phyloP scores from a whole-genome alignment of 2,113 vertebrate genomes.

The Caranx melampygus region DNA sequence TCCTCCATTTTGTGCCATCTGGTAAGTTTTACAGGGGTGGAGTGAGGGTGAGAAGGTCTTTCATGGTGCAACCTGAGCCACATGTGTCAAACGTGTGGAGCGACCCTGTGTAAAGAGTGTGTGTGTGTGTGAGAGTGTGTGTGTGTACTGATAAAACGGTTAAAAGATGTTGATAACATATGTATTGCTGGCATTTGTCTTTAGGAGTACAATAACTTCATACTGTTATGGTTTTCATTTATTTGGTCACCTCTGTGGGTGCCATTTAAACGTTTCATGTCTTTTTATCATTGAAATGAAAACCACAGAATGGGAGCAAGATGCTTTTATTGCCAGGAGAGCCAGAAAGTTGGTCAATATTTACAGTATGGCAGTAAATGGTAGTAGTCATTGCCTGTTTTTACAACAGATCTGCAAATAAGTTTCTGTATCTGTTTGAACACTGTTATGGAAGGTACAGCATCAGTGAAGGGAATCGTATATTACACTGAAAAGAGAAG shows the following conservation, averaged over 20 bases:
- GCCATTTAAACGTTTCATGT: conserved; percentile 4
- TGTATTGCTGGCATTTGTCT: background rate
- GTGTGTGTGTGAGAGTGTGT: background rate
- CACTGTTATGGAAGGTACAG: background rate
- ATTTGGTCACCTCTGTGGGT: background rate
- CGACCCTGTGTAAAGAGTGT: background rate
- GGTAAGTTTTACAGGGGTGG: conserved; percentile 76
- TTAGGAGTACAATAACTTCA: background rate
- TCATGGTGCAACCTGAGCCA: conserved; percentile 58
- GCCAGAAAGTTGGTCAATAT: conserved; percentile 60
- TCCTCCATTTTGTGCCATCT: conserved; percentile 78
- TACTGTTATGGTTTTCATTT: background rate
- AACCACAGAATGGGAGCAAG: conserved; percentile 15
- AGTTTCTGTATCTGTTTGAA: conserved; percentile 11
- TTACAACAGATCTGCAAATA: conserved; percentile 17
- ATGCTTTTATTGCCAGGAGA: conserved; percentile 38
- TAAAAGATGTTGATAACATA: background rate
- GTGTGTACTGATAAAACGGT: background rate
- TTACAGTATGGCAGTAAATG: conserved; percentile 61
- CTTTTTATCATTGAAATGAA: background rate
- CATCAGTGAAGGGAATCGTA: background rate
- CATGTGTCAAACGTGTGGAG: conserved; percentile 51
- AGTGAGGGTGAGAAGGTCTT: conserved; percentile 39
- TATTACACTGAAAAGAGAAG: background rate
- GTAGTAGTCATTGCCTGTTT: conserved; percentile 9